A percentile compares a stretch with the other conserved stretches of the same genome.
Conservation (phyloP, 2,888 invertebrate genomes). For the Xanthorhoe spadicearia region DNA sequence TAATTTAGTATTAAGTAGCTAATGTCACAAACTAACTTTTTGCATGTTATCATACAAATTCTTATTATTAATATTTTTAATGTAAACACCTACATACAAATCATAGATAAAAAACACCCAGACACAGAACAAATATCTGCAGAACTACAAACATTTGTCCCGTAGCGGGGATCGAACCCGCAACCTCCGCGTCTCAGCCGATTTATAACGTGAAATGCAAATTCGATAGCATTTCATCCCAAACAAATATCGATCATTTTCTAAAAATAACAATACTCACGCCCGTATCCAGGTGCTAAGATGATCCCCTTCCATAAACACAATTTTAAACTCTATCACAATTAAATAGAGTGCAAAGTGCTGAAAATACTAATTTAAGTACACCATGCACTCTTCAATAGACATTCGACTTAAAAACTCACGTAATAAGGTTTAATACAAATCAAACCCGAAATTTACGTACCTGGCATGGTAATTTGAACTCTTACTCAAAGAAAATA, state of each 20-base stretch:
- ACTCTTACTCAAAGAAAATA: conserved; percentile 10
- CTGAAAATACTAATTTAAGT: neutral
- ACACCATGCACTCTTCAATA: conserved; percentile 6
- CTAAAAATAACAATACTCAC: conserved; percentile 33
- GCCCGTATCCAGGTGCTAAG: conserved; percentile 36
- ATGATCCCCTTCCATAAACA: conserved; percentile 28
- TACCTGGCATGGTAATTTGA: conserved; percentile 22
- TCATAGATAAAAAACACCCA: too few relatives aligned
- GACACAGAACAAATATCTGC: too few relatives aligned
- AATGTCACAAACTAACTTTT: too few relatives aligned
- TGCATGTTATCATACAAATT: too few relatives aligned
- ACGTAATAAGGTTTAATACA: conserved; percentile 21
- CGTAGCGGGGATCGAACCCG: too few relatives aligned
- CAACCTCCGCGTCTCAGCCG: too few relatives aligned
- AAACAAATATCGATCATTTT: conserved; percentile 29
- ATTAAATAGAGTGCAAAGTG: conserved; percentile 1
- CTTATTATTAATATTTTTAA: too few relatives aligned
- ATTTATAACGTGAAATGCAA: neutral
- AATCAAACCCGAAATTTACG: conserved; percentile 3
- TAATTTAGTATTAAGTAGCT: too few relatives aligned
- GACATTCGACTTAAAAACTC: conserved; percentile 20
- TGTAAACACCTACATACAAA: too few relatives aligned
- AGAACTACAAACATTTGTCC: too few relatives aligned
- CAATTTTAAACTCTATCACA: conserved; percentile 21
- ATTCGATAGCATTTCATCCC: neutral